Evolutionary conservation across 1,140 invertebrate species (phyloP), one percentile per base, ranked within the genome.

Genomic region (Magallana gigas): DNA sequence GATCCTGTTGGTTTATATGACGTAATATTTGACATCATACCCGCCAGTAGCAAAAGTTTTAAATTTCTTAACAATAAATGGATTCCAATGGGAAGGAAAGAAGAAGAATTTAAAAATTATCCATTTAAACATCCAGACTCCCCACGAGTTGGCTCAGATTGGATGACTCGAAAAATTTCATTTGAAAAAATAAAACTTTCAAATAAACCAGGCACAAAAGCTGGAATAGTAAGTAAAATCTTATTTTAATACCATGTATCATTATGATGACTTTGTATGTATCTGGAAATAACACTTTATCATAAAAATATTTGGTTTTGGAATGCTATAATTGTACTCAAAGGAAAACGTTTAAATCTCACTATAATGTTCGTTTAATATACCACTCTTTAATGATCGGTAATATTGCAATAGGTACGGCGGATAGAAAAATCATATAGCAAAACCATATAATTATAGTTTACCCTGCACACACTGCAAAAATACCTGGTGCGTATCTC

Each of bases 131-230:
- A 99, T 92, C 98, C 97, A 0, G 98, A 99, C 92, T 98, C 98
- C 68, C 98, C 98, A 0, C 98, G 98, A 94, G 98, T 98, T 92
- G 98, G 98, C 0, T 97, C 97, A 0, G 98, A 98, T 93, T 99
- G 98, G 98, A 98, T 98, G 97, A 98, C 98, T 92, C 98, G 98
- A 89, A 96, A 97, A 0, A 97, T 99, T 60, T 97, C 97, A 0
- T 99, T 99, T 93, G 97, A 97, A 8, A 98, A 98, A 96, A 97
- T 99, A 0, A 99, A 99, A 95, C 95, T 99, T 3, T 99, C 98
- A 0, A 99, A 99, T 93, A 98, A 71, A 71, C 64, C 64, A 1
- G 64, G 64, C 64, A 71, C 18, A 5, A 29, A 23, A 18, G 11
- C 64, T 71, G n/a, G 64, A 18, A 71, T 11, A 23, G 64, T 71